phyloP scores from a whole-genome alignment of 2,113 vertebrate genomes.

The Megatriorchis doriae region DNA sequence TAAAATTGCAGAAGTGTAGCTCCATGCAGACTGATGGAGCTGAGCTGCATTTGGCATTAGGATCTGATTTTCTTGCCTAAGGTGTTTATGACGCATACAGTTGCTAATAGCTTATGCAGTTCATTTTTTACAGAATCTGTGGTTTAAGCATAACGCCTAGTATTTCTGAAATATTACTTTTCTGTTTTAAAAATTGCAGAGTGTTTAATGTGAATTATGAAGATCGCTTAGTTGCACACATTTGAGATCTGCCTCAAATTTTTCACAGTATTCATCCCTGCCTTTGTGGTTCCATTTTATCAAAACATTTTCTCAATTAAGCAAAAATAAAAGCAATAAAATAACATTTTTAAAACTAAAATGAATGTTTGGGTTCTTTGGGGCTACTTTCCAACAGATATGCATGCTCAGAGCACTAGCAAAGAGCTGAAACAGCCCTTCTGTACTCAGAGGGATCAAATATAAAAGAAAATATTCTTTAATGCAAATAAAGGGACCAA shows the following conservation, averaged over 20 bases:
- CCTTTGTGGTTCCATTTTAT: slow-evolving; percentile 4
- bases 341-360: background rate
- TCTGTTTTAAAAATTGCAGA: slow-evolving; percentile 60
- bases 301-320: slow-evolving; percentile 58
- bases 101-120: slow-evolving; percentile 72
- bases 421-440: background rate
- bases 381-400: background rate
- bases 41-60: slow-evolving; percentile 65
- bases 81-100: slow-evolving; percentile 71
- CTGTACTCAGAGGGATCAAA: background rate
- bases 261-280: slow-evolving; percentile 15
- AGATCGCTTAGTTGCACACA: slow-evolving; percentile 26
- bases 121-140: slow-evolving; percentile 79
- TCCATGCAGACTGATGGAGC: slow-evolving; percentile 69
- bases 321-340: slow-evolving; percentile 23
- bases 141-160: slow-evolving; percentile 74
- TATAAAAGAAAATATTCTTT: background rate
- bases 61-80: slow-evolving; percentile 73
- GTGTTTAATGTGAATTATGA: slow-evolving; percentile 49
- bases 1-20: slow-evolving; percentile 69
- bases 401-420: background rate
- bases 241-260: slow-evolving; percentile 30
- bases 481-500: background rate
- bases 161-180: slow-evolving; percentile 65
- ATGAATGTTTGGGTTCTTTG: background rate